A percentile compares a stretch with the other conserved stretches of the same genome.
These are phyloP conservation scores for Drosophila eohydei DNA, from an alignment of 2,888 invertebrate genomes.

Conservation along the genomic window DNA sequence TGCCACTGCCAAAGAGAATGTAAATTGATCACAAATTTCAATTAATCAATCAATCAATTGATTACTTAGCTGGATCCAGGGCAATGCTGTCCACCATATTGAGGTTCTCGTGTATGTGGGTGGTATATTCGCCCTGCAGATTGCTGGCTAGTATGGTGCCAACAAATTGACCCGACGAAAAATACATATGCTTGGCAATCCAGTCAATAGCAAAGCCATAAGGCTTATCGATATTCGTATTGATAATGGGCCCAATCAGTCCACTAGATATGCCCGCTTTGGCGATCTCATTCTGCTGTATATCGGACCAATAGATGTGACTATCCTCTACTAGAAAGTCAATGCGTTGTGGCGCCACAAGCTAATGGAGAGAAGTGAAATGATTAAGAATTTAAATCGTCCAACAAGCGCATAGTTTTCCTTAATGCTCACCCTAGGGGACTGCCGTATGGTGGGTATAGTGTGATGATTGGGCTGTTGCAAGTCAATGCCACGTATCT, in stretches of 20 bases:
- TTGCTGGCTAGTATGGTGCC: constrained; percentile 89
- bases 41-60: not conserved
- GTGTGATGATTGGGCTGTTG: constrained; percentile 91
- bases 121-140: constrained; percentile 90
- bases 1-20: constrained; percentile 84
- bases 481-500: constrained; percentile 93
- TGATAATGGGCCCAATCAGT: constrained; percentile 90
- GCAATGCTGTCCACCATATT: constrained; percentile 88
- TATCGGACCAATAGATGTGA: constrained; percentile 92
- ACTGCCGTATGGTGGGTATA: constrained; percentile 91
- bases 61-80: constrained; percentile 88
- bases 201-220: constrained; percentile 93
- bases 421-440: constrained; percentile 76
- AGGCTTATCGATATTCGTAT: constrained; percentile 87
- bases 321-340: constrained; percentile 89
- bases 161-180: constrained; percentile 87
- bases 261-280: constrained; percentile 89
- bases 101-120: constrained; percentile 84
- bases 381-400: not conserved
- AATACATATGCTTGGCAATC: constrained; percentile 88
- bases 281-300: constrained; percentile 91
- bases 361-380: constrained; percentile 83
- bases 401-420: fast-evolving
- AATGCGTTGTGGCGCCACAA: constrained; percentile 89
- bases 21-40: not conserved